Percentiles rank a stretch among this genome's conserved stretches.
Evolutionary conservation across 2,888 invertebrate species (phyloP).

Genomic region (Trachelus iudaicus): DNA sequence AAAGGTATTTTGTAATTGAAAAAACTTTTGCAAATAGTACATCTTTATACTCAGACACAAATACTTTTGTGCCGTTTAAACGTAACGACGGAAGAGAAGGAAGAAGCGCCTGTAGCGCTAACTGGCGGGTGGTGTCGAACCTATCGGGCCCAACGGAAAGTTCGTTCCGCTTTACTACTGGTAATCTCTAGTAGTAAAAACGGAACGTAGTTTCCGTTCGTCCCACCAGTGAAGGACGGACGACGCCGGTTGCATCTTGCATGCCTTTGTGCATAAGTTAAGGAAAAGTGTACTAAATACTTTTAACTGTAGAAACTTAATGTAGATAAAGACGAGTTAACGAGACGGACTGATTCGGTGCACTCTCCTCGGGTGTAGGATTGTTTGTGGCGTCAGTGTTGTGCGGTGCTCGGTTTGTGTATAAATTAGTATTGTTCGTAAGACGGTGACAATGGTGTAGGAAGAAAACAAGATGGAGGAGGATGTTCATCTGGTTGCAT

Average conservation of each 20-base stretch:
- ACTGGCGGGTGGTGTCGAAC: neutral
- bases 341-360: neutral
- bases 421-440: conserved; percentile 47
- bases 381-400: conserved; percentile 27
- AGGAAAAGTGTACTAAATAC: neutral
- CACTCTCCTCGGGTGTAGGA: conserved; percentile 35
- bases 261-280: neutral
- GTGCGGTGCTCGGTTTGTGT: conserved; percentile 18
- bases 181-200: too few relatives aligned
- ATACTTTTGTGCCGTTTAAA: neutral
- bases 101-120: neutral
- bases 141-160: neutral
- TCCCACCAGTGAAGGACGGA: neutral
- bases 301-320: neutral
- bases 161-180: too few relatives aligned
- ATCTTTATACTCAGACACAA: neutral
- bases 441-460: neutral
- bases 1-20: neutral
- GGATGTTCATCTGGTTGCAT: neutral
- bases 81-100: neutral
- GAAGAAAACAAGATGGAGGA: neutral
- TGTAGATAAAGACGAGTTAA: neutral
- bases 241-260: neutral
- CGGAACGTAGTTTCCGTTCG: too few relatives aligned
- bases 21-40: neutral